A percentile compares a stretch with the other conserved stretches of the same genome.
phyloP scores from a whole-genome alignment of 2,888 invertebrate genomes.

The Synergus umbraculus region DNA sequence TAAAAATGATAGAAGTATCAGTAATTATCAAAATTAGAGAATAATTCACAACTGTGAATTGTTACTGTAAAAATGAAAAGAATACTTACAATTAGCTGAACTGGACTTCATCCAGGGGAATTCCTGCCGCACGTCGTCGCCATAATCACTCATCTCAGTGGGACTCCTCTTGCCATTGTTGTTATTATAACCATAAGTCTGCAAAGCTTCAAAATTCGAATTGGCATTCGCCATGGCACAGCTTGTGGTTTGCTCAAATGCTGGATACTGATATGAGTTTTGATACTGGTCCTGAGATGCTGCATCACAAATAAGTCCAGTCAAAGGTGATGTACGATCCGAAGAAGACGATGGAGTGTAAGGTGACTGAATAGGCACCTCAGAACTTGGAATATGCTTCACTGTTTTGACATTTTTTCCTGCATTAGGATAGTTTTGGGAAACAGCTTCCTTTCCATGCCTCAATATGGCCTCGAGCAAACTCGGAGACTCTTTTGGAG shows the following conservation, averaged over 20 bases:
- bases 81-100: slow-evolving; percentile 60
- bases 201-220: slow-evolving; percentile 50
- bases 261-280: slow-evolving; percentile 45
- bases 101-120: slow-evolving; percentile 72
- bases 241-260: neutral
- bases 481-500: slow-evolving; percentile 49
- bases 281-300: slow-evolving; percentile 55
- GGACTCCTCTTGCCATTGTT: slow-evolving; percentile 58
- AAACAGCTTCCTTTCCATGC: slow-evolving; percentile 64
- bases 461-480: slow-evolving; percentile 65
- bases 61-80: neutral
- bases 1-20: slow-evolving; percentile 38
- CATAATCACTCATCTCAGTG: slow-evolving; percentile 54
- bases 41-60: slow-evolving; percentile 1
- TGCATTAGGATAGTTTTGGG: slow-evolving; percentile 55
- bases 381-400: slow-evolving; percentile 48
- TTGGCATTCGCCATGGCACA: neutral
- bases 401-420: slow-evolving; percentile 16
- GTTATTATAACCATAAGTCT: slow-evolving; percentile 55
- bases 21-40: neutral
- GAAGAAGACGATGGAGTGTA: slow-evolving; percentile 65
- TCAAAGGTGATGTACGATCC: slow-evolving; percentile 62
- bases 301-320: slow-evolving; percentile 53
- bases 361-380: slow-evolving; percentile 60
- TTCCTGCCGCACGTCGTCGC: slow-evolving; percentile 57